Conservation (phyloP, 1,140 invertebrate genomes). For the Platorchestia sp. region DNA sequence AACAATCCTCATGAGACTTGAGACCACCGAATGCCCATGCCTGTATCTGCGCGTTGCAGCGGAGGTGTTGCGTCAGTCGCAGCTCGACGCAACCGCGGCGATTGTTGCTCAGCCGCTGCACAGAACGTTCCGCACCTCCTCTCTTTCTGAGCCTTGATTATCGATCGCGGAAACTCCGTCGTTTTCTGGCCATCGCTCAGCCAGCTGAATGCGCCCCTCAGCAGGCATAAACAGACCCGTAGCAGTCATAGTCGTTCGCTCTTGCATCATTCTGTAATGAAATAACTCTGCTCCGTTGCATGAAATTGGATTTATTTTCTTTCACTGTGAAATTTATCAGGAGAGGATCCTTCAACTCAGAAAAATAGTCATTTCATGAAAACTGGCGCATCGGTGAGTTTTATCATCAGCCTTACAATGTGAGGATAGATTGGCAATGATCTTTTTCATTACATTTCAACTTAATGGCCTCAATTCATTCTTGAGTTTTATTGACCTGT, state of each 20-base stretch:
- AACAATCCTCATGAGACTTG: background rate
- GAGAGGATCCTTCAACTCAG: too few relatives aligned
- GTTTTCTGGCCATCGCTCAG: background rate
- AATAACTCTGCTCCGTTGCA: background rate
- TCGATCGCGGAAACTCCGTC: background rate
- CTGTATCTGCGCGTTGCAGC: background rate
- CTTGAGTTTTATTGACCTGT: too few relatives aligned
- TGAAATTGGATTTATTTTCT: background rate
- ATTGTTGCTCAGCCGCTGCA: background rate
- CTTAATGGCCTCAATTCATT: too few relatives aligned
- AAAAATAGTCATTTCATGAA: background rate
- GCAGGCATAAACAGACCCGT: background rate
- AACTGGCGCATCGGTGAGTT: too few relatives aligned
- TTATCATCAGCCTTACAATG: too few relatives aligned
- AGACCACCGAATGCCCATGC: too few relatives aligned
- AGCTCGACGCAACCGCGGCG: background rate
- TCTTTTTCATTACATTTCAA: too few relatives aligned
- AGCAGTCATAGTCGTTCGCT: too few relatives aligned
- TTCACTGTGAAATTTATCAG: too few relatives aligned
- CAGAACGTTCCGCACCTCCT: constrained; percentile 10
- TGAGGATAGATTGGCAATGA: too few relatives aligned
- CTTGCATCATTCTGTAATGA: background rate
- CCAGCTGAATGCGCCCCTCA: background rate
- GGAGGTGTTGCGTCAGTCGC: background rate
- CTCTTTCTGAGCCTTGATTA: background rate